Percentiles rank a stretch among this genome's conserved stretches.
Conservation (phyloP, 2,888 invertebrate species). For the Leucoptera coffeella region DNA sequence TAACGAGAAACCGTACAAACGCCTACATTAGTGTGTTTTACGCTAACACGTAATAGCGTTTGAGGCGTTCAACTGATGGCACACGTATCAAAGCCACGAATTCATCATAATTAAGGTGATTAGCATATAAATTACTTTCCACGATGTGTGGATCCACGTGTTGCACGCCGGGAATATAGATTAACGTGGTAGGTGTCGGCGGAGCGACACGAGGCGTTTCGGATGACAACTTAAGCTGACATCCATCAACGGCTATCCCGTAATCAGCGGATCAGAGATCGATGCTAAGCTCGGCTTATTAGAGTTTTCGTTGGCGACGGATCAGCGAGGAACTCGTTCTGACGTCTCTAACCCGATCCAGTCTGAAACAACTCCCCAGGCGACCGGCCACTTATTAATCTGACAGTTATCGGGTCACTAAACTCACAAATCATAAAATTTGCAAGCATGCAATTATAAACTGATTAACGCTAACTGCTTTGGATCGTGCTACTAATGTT, state of each 20-base stretch:
- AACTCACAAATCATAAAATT: too few relatives aligned
- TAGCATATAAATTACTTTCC: constrained; percentile 51
- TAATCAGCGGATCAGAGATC: constrained; percentile 48
- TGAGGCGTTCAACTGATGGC: too few relatives aligned
- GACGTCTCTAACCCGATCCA: constrained; percentile 20
- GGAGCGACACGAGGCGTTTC: constrained; percentile 15
- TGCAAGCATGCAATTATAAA: too few relatives aligned
- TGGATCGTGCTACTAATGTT: too few relatives aligned
- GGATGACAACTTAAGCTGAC: constrained; percentile 47
- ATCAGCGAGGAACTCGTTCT: constrained; percentile 20
- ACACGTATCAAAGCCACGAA: constrained; percentile 39
- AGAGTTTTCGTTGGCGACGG: constrained; percentile 33
- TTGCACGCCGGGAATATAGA: constrained; percentile 43
- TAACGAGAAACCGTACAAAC: too few relatives aligned
- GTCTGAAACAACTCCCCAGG: constrained; percentile 15
- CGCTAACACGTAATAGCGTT: too few relatives aligned
- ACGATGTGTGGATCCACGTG: constrained; percentile 47
- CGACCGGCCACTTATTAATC: constrained; percentile 29
- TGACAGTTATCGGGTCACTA: constrained; percentile 27
- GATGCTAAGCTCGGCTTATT: constrained; percentile 46
- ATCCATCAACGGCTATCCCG: constrained; percentile 45
- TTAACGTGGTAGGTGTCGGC: constrained; percentile 43
- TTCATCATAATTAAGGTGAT: constrained; percentile 42
- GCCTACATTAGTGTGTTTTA: too few relatives aligned
- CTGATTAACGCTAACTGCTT: too few relatives aligned